A percentile compares a stretch with the other conserved stretches of the same genome.
These are phyloP conservation scores for Eristalinus sepulchralis DNA, from an alignment of 2,888 invertebrate genomes.

Conservation along the genomic window DNA sequence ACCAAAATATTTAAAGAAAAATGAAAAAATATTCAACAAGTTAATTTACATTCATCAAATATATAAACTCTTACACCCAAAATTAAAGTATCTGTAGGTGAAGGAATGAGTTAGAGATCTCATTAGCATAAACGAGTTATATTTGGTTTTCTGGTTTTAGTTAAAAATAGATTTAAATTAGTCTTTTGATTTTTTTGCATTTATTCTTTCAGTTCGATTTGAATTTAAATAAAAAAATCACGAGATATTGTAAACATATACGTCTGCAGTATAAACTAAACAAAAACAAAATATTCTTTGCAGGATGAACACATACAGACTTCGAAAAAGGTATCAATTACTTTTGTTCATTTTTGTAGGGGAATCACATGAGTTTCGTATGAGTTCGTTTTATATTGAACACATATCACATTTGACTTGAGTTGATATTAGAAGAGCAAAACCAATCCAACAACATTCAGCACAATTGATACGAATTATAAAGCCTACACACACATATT, in stretches of 20 bases:
- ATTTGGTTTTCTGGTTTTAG: background rate
- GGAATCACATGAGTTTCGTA: background rate
- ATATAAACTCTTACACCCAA: background rate
- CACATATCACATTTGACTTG: background rate
- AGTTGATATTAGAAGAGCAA: background rate
- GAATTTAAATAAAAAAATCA: slow-evolving; percentile 24
- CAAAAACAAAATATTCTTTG: slow-evolving; percentile 48
- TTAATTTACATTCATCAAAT: background rate
- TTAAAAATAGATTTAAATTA: background rate
- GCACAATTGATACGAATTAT: background rate
- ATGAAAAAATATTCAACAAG: background rate
- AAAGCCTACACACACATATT: background rate
- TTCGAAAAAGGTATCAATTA: slow-evolving; percentile 61
- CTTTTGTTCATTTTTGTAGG: background rate
- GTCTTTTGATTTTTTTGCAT: slow-evolving; percentile 15
- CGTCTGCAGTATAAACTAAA: slow-evolving; percentile 12
- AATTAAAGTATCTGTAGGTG: background rate
- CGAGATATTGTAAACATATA: slow-evolving; percentile 7
- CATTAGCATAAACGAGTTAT: background rate
- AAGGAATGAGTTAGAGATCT: background rate
- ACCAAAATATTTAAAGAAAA: background rate
- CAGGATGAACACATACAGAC: slow-evolving; percentile 70
- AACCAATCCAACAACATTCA: background rate
- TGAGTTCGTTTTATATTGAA: background rate
- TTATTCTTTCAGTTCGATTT: slow-evolving; percentile 25